Base-by-base conservation (phyloP, 2,113 vertebrate genomes). In the Genyomyrus donnyi region DNA sequence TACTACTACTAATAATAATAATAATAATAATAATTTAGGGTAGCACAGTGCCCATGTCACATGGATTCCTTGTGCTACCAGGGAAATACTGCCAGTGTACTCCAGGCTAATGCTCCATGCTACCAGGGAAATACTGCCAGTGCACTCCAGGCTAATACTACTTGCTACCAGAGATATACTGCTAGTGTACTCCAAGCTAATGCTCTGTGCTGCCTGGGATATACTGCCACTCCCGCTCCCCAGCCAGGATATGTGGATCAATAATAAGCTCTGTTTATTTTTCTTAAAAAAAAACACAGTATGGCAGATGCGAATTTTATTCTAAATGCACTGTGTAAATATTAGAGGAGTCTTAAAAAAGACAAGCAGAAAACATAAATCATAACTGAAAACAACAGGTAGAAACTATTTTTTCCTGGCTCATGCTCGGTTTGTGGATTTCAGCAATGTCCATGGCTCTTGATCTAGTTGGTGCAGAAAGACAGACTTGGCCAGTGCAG, bases 401-500 rank as follows among this genome's bases (percentile, higher is more conserved):
- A 49, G 24, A 62, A 70, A 17, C 4, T 11, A 11, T 24, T 62
- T 74, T 58, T 31, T 70, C 11, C 66, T 89, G 62, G 88, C 66
- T 89, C 27, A 35, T 13, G 24, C 45, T 62, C 3, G 24, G 58
- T 31, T 50, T 50, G 24, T 74, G 58, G 62, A 46, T 66, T 88
- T 89, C n/a, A 48, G n/a, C 27, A 77, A 77, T 50, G 77, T 89
- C 66, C 88, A 77, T 77, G 48, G 66, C n/a, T 35, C 52, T 74
- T 49, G 46, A 46, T 66, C 70, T 27, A 46, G 39, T 56, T 45
- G 87, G 35, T 45, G 52, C 21, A 5, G 31, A 39, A 77, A n/a
- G 70, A 35, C 24, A 19, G 45, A 77, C 70, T 48, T 77, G 66
- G 88, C 46, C 31, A 17, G 1, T 62, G 27, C 46, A 49, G 10